These are phyloP conservation scores for Zaprionus tsacasi DNA, from an alignment of 1,140 invertebrate genomes.

Conservation along the genomic window DNA sequence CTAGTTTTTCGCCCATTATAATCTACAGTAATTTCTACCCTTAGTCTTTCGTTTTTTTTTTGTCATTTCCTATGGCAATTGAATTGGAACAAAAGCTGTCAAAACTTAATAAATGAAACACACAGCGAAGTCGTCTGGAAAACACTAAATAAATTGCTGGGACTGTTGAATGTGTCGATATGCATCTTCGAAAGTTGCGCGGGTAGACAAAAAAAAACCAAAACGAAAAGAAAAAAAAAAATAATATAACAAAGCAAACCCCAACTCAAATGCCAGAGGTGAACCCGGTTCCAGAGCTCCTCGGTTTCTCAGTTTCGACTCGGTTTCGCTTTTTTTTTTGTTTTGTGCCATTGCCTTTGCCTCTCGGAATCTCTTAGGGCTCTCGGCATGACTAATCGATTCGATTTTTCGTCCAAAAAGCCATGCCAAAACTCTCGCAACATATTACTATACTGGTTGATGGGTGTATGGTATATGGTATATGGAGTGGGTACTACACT, in stretches of 20 bases:
- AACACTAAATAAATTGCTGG: conserved; percentile 76
- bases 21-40: background rate
- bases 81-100: conserved; percentile 25
- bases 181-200: conserved; percentile 33
- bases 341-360: background rate
- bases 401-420: conserved; percentile 77
- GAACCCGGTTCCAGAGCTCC: conserved; percentile 14
- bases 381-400: conserved; percentile 78
- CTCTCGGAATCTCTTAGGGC: conserved; percentile 51
- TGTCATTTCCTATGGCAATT: background rate
- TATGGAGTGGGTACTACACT: too few species aligned
- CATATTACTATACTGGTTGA: too few species aligned
- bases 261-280: conserved; percentile 51
- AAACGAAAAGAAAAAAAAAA: conserved; percentile 17
- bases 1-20: background rate
- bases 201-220: conserved; percentile 20
- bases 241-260: conserved; percentile 24
- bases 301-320: conserved; percentile 1
- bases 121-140: conserved; percentile 70
- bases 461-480: too few species aligned
- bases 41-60: conserved; percentile 9
- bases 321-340: background rate
- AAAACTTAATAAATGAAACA: conserved; percentile 55
- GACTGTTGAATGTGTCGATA: conserved; percentile 57
- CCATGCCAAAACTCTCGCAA: conserved; percentile 44